Evolutionary conservation across 2,113 vertebrate species (phyloP).

Genomic region (Siniperca knerii): DNA sequence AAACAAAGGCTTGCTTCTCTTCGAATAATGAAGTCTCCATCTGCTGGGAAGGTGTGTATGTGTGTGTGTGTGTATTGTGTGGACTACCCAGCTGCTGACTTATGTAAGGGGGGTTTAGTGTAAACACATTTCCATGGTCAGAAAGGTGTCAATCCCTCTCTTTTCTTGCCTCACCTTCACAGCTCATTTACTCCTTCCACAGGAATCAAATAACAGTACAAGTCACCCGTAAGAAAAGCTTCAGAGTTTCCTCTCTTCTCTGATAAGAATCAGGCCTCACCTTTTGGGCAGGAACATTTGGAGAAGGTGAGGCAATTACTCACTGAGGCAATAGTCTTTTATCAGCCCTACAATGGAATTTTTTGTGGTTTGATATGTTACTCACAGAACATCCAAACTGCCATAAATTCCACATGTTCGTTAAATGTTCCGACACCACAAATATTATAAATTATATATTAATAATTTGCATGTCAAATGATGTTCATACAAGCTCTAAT

Average conservation of each 20-base stretch:
- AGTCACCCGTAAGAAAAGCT: constrained; percentile 39
- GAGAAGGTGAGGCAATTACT: constrained; percentile 54
- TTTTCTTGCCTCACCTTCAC: constrained; percentile 74
- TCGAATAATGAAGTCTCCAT: constrained; percentile 70
- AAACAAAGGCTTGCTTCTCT: constrained; percentile 69
- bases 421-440: constrained; percentile 1
- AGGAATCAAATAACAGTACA: constrained; percentile 53
- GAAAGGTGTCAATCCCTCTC: constrained; percentile 66
- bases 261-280: constrained; percentile 60
- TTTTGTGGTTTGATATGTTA: constrained; percentile 36
- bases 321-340: constrained; percentile 26
- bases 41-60: constrained; percentile 48
- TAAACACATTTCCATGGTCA: constrained; percentile 67
- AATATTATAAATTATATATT: neutral
- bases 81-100: constrained; percentile 58
- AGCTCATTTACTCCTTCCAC: constrained; percentile 68
- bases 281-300: constrained; percentile 49
- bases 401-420: neutral
- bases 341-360: neutral
- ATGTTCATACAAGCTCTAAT: neutral
- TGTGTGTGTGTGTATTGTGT: constrained; percentile 19
- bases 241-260: constrained; percentile 36
- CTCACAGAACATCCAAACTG: neutral
- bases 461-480: neutral
- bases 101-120: constrained; percentile 56